These are phyloP conservation scores for Buathra laborator DNA, from an alignment of 2,888 invertebrate genomes.

Conservation along the genomic window DNA sequence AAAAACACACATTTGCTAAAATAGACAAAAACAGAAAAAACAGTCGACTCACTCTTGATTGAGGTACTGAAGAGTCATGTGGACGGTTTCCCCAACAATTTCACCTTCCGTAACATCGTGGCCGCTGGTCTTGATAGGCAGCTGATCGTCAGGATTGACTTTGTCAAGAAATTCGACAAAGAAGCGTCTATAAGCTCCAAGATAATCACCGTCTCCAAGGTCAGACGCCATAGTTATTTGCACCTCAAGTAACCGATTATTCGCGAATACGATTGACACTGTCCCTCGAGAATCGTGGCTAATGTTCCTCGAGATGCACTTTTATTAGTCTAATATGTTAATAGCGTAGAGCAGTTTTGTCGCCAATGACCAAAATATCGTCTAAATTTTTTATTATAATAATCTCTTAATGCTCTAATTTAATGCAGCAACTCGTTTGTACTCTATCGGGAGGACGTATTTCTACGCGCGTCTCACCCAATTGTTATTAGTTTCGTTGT, in stretches of 20 bases:
- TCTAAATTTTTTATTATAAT: neutral
- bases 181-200: constrained; percentile 90
- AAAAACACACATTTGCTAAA: neutral
- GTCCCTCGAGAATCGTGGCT: too few species aligned
- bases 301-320: neutral
- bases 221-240: constrained; percentile 76
- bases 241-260: neutral
- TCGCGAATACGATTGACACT: too few species aligned
- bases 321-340: neutral
- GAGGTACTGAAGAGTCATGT: constrained; percentile 92
- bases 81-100: constrained; percentile 91
- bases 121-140: constrained; percentile 90
- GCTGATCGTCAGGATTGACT: constrained; percentile 90
- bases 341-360: too few species aligned
- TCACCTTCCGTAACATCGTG: constrained; percentile 90
- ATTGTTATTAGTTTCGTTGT: constrained; percentile 34
- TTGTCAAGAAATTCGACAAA: constrained; percentile 90
- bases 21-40: neutral
- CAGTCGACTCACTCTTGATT: constrained; percentile 89
- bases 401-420: neutral
- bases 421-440: neutral
- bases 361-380: neutral
- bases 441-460: neutral
- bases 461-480: neutral
- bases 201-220: constrained; percentile 88